These are phyloP conservation scores for Drosophila lacicola DNA, from an alignment of 2,888 invertebrate genomes.

Conservation along the genomic window DNA sequence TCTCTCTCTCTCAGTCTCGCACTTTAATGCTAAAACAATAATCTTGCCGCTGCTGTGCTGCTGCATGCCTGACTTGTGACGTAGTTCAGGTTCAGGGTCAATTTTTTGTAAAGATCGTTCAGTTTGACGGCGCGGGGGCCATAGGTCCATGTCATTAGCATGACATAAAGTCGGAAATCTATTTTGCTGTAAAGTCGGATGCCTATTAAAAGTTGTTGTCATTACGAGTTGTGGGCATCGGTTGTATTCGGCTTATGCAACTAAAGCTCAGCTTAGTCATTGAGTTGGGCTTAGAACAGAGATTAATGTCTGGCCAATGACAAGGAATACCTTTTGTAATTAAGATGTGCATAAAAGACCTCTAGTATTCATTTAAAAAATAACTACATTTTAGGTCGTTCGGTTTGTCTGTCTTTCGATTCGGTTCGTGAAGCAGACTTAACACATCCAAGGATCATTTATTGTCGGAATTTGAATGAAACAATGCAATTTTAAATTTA, in stretches of 20 bases:
- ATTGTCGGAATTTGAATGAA: no score
- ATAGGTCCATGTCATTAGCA: slow-evolving; percentile 58
- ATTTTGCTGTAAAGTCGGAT: slow-evolving; percentile 57
- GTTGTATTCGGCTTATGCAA: slow-evolving; percentile 20
- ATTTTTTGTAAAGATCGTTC: slow-evolving; percentile 37
- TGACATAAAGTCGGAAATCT: slow-evolving; percentile 45
- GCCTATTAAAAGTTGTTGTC: slow-evolving; percentile 33
- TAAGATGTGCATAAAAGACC: not conserved
- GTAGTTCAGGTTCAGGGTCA: slow-evolving; percentile 63
- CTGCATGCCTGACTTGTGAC: slow-evolving; percentile 44
- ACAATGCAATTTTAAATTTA: no score
- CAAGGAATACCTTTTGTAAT: slow-evolving; percentile 22
- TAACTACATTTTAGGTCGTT: not conserved
- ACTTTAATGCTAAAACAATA: slow-evolving; percentile 54
- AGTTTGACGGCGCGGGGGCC: slow-evolving; percentile 1
- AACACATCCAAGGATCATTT: no score
- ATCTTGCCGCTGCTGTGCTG: slow-evolving; percentile 21
- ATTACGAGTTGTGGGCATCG: slow-evolving; percentile 14
- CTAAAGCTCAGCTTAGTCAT: slow-evolving; percentile 37
- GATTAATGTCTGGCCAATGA: slow-evolving; percentile 39
- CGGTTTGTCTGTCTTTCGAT: no score
- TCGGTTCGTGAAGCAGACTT: no score
- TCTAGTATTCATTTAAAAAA: not conserved
- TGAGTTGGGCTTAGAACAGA: slow-evolving; percentile 27
- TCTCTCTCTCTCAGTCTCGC: not conserved